A percentile compares a stretch with the other conserved stretches of the same genome.
Conservation (phyloP, 2,113 vertebrate species). For the Pteronura brasiliensis region DNA sequence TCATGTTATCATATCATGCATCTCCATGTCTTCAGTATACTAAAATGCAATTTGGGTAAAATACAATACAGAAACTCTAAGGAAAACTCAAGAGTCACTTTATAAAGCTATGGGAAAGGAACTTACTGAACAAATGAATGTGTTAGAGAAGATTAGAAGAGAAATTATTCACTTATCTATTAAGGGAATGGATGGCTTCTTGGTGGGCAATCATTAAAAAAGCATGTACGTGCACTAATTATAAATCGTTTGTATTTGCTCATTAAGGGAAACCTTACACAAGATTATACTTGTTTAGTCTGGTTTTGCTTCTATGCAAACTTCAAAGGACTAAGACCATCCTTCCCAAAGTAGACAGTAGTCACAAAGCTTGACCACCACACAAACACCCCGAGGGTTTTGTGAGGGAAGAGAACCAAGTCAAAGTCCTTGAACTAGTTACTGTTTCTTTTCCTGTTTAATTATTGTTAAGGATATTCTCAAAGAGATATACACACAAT, state of each 20-base stretch:
- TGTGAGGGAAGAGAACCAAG: background rate
- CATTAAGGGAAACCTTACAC: background rate
- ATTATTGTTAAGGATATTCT: slow-evolving; percentile 37
- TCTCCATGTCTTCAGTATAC: background rate
- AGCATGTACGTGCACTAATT: background rate
- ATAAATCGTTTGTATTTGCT: slow-evolving; percentile 42
- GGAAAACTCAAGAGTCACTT: background rate
- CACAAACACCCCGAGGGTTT: background rate
- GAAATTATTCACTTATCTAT: slow-evolving; percentile 17
- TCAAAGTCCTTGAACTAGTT: background rate
- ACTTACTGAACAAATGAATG: background rate
- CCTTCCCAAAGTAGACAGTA: background rate
- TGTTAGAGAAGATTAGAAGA: slow-evolving; percentile 21
- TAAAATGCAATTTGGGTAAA: background rate
- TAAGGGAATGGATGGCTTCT: background rate
- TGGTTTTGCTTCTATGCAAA: slow-evolving; percentile 5
- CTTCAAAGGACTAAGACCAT: background rate
- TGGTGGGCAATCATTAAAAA: background rate
- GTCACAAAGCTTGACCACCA: background rate
- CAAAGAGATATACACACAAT: background rate
- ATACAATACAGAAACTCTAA: background rate
- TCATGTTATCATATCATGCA: background rate
- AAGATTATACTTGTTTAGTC: background rate
- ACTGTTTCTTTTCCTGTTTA: background rate
- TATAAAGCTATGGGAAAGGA: background rate